Percentiles rank a stretch among this genome's conserved stretches.
Evolutionary conservation across 1,140 invertebrate species (phyloP).

Genomic region (Cydia pomonella): DNA sequence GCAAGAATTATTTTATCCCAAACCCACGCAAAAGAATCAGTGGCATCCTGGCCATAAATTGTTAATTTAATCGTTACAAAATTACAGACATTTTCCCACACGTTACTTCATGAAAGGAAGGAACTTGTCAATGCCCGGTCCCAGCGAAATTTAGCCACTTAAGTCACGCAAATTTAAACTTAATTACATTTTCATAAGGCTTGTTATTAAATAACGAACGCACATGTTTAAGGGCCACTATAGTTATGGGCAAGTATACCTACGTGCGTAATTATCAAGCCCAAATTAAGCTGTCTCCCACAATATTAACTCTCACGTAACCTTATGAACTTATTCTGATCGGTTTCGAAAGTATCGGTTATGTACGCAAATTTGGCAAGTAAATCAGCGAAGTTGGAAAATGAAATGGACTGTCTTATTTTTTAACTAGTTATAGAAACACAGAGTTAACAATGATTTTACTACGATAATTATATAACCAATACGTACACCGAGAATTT

Average conservation of each 20-base stretch:
- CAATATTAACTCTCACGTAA: slow-evolving; percentile 8
- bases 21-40: not conserved
- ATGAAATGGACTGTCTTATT: not conserved
- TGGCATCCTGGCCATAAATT: slow-evolving; percentile 6
- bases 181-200: not conserved
- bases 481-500: no score
- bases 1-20: not conserved
- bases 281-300: slow-evolving; percentile 19
- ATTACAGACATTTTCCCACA: slow-evolving; percentile 17
- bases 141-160: not conserved
- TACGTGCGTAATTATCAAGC: slow-evolving; percentile 3
- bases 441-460: no score
- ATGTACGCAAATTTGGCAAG: not conserved
- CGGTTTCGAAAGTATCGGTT: slow-evolving; percentile 20
- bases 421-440: not conserved
- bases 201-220: not conserved
- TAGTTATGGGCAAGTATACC: slow-evolving; percentile 5
- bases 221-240: not conserved
- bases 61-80: not conserved
- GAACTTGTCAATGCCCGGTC: not conserved
- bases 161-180: not conserved
- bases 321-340: slow-evolving; percentile 30
- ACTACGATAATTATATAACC: no score
- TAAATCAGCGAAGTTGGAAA: not conserved
- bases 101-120: slow-evolving; percentile 5